phyloP scores from a whole-genome alignment of 2,113 vertebrate genomes.

The Alethe diademata region DNA sequence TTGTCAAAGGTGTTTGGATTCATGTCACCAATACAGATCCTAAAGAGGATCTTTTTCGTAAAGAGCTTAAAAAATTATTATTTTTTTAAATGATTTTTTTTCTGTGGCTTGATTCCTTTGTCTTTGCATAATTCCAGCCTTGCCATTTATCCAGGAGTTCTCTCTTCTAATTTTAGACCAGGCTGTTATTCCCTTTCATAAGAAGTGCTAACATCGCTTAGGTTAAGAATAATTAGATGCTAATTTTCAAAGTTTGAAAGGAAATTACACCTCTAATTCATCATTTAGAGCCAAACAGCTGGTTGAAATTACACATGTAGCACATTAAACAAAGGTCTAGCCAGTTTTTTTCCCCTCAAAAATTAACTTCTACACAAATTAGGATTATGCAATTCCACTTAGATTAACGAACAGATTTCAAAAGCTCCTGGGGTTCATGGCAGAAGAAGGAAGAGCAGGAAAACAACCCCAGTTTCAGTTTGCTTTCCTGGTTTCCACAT shows the following conservation, averaged over 20 bases:
- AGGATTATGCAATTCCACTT: background rate
- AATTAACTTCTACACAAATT: background rate
- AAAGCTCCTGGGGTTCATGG: background rate
- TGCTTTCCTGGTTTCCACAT: background rate
- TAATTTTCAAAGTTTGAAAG: conserved; percentile 35
- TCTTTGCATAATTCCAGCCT: background rate
- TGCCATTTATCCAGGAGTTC: background rate
- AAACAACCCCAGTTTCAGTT: fast-evolving
- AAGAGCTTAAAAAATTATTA: background rate
- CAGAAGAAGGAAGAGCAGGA: background rate
- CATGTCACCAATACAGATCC: background rate
- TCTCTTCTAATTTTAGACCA: background rate
- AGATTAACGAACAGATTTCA: background rate
- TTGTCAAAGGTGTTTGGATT: background rate
- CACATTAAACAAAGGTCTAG: background rate
- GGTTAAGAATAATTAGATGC: conserved; percentile 28
- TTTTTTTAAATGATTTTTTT: background rate
- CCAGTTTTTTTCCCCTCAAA: background rate
- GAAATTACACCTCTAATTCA: conserved; percentile 6
- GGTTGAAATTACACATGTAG: background rate
- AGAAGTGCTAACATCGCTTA: background rate
- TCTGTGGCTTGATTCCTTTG: background rate
- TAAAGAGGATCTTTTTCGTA: background rate
- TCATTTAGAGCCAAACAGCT: background rate
- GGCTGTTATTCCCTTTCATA: background rate